Conservation (phyloP, 2,113 vertebrate genomes). For the Herpetotheres cachinnans region DNA sequence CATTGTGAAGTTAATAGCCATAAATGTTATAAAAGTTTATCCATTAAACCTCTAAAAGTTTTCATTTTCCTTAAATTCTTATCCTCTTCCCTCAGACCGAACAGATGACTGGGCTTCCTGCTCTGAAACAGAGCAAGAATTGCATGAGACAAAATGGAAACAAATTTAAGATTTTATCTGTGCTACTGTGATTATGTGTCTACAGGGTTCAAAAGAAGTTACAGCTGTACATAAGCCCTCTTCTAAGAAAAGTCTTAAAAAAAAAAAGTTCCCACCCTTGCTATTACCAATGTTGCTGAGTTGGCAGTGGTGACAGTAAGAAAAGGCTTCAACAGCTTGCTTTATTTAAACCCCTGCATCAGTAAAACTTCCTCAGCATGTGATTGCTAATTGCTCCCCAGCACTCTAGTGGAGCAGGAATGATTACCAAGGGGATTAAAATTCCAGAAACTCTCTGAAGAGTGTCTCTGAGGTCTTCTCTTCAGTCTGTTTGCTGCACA, state of each 20-base stretch:
- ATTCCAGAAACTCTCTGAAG: conserved; percentile 17
- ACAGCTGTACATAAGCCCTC: neutral
- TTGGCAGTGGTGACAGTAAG: conserved; percentile 2
- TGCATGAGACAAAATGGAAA: neutral
- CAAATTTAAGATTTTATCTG: conserved; percentile 25
- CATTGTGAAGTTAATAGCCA: neutral
- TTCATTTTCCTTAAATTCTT: neutral
- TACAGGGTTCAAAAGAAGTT: conserved; percentile 12
- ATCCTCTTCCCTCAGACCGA: neutral
- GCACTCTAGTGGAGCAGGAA: neutral
- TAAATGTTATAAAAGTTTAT: neutral
- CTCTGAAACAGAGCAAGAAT: neutral
- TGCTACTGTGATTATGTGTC: neutral
- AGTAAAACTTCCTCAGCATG: conserved; percentile 29
- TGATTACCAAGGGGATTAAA: conserved; percentile 45
- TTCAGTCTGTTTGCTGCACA: neutral
- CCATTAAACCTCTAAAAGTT: neutral
- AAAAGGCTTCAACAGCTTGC: conserved; percentile 16
- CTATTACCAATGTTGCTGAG: neutral
- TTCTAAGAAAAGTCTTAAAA: conserved; percentile 8
- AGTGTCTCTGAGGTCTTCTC: neutral
- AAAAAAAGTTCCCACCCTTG: neutral
- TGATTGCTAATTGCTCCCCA: conserved; percentile 37
- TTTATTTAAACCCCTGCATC: conserved; percentile 44
- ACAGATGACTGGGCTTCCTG: neutral